Base-by-base conservation (phyloP, 1,140 invertebrate species). In the Phortica variegata region DNA sequence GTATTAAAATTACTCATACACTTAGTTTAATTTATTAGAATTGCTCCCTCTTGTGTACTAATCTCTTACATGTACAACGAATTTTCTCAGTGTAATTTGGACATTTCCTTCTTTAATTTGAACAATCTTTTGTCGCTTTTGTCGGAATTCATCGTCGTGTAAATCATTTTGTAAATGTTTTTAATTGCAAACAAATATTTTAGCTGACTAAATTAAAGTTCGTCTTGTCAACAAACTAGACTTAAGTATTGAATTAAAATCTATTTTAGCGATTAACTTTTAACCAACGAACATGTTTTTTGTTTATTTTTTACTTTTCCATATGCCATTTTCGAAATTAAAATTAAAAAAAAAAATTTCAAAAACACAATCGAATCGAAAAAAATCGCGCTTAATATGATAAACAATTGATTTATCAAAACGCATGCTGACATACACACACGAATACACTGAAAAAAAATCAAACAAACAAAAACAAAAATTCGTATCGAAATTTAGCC, bases 71-170 rank as follows among this genome's bases (percentile, higher is more conserved):
- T 34, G 23, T 47, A 52, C 23, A 26, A 26, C 23, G 10, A 26
- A 26, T 26, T 26, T 62, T 62, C 56, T 62, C 60, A 49, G 60
- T 56, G 59, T 58, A 62, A 62, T 62, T 59, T 53, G 5, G 10
- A 17, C 19, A 8, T 40, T 42, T 17, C 21, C n/a, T 47, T 29
- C 15, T 38, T 21, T n/a, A 21, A 29, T 47, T 31, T 18, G n/a
- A n/a, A n/a, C n/a, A n/a, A n/a, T n/a, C n/a, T n/a, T n/a, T n/a
- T n/a, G n/a, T n/a, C n/a, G n/a, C n/a, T n/a, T n/a, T n/a, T n/a
- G n/a, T n/a, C n/a, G n/a, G n/a, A n/a, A n/a, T n/a, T n/a, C n/a
- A n/a, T n/a, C n/a, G n/a, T n/a, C n/a, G n/a, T n/a, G n/a, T n/a
- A n/a, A n/a, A n/a, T n/a, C n/a, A n/a, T n/a, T n/a, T n/a, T n/a